phyloP scores from a whole-genome alignment of 2,797 vertebrate species.

The Ctenochaetus hawaiiensis region DNA sequence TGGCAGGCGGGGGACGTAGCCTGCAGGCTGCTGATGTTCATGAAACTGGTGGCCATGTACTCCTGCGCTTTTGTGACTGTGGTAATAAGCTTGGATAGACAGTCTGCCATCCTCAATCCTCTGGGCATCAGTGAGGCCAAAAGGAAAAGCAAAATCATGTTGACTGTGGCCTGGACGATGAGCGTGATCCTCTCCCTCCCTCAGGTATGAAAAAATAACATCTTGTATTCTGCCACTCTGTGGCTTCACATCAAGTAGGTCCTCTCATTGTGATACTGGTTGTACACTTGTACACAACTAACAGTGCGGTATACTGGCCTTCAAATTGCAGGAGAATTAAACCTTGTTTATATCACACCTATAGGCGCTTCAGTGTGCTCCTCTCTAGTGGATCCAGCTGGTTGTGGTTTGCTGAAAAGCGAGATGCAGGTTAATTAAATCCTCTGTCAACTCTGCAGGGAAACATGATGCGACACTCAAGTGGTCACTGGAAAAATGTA shows the following conservation, averaged over 20 bases:
- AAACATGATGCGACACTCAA: background rate
- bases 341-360: background rate
- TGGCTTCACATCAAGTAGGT: background rate
- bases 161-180: conserved; percentile 87
- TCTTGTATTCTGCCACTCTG: background rate
- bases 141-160: conserved; percentile 87
- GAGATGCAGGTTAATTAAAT: conserved; percentile 5
- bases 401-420: background rate
- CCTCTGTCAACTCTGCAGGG: background rate
- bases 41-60: conserved; percentile 89
- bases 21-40: conserved; percentile 88
- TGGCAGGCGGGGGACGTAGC: conserved; percentile 87
- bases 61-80: conserved; percentile 88
- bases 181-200: conserved; percentile 85
- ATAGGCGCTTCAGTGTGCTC: too few species aligned
- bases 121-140: conserved; percentile 87
- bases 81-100: conserved; percentile 88
- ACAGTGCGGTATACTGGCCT: background rate
- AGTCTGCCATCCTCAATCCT: conserved; percentile 88
- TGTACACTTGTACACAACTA: background rate
- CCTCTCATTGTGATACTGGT: background rate
- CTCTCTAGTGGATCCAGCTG: background rate
- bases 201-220: conserved; percentile 78
- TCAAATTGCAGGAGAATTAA: background rate
- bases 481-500: background rate